Base-by-base conservation (phyloP, 2,797 vertebrate genomes). In the Moxostoma hubbsi region DNA sequence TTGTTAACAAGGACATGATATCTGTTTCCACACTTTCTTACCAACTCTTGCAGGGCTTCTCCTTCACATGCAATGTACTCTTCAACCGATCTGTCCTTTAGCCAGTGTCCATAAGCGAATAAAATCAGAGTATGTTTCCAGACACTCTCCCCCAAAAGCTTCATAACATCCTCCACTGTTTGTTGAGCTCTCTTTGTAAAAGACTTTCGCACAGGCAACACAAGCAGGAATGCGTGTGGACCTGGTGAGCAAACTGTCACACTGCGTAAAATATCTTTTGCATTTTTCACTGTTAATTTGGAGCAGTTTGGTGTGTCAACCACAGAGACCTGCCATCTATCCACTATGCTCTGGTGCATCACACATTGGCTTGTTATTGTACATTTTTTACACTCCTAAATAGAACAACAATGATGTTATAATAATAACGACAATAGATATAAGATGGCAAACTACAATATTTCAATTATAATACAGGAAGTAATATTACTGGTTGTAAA, bases 71-170 rank as follows among this genome's bases (percentile, higher is more conserved):
- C 46, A 4, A 89, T 88, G 80, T 86, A 43, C 15, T 87, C 79
- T 67, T 89, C 83, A 12, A 87, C 54, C 67, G 68, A 18, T 13
- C 61, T 85, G 6, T 82, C n/a, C 4, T 47, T 73, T 11, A 86
- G 61, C 85, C 84, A 88, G 61, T 79, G 12, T 79, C 71, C 68
- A 73, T 80, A 68, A 7, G 68, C 84, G 75, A 89, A 90, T 45
- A 88, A 9, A 63, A 88, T 69, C 54, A 89, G 72, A 70, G 84
- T 77, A 13, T 88, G 85, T 80, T 61, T 87, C 87, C 86, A 89
- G 9, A 82, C 83, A n/a, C 13, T 59, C 43, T 87, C 77, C 12
- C 76, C 72, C 2, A 90, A 83, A 5, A 72, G 77, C 58, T 13
- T 68, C 82, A 88, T 79, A 8, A 87, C 24, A 10, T 75, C 82